Percentiles rank a stretch among this genome's conserved stretches.
Conservation (phyloP, 2,888 invertebrate genomes). For the Subacronicta megacephala region DNA sequence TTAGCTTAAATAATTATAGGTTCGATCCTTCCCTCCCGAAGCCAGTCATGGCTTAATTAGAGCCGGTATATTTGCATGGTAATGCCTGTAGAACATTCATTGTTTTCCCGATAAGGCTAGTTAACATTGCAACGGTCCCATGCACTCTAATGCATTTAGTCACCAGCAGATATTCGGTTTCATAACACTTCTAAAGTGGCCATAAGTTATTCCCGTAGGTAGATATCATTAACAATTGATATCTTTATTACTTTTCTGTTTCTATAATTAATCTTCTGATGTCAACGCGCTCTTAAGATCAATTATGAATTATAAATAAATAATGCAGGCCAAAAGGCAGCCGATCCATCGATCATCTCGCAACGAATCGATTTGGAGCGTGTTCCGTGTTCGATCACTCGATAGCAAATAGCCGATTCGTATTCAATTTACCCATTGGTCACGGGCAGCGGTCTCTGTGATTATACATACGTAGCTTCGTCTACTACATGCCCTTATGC, state of each 20-base stretch:
- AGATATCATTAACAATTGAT: conserved; percentile 21
- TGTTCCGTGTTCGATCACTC: conserved; percentile 69
- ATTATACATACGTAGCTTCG: conserved; percentile 63
- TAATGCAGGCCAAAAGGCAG: conserved; percentile 37
- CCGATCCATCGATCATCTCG: conserved; percentile 71
- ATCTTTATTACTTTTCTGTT: conserved; percentile 30
- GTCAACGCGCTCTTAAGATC: conserved; percentile 23
- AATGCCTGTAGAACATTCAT: conserved; percentile 68
- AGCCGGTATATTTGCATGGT: conserved; percentile 70
- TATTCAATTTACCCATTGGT: conserved; percentile 83
- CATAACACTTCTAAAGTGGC: conserved; percentile 21
- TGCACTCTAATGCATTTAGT: conserved; percentile 46
- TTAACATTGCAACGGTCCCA: conserved; percentile 61
- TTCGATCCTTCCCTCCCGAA: conserved; percentile 53
- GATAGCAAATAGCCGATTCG: conserved; percentile 75
- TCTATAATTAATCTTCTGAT: conserved; percentile 28
- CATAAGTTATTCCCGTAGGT: conserved; percentile 17
- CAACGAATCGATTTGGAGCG: conserved; percentile 73
- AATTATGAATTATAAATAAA: conserved; percentile 40
- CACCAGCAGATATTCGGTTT: conserved; percentile 34
- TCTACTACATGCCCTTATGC: conserved; percentile 67
- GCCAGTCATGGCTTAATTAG: conserved; percentile 75
- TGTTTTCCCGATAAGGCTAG: conserved; percentile 74
- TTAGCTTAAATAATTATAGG: conserved; percentile 65
- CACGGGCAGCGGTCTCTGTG: conserved; percentile 74